Evolutionary conservation across 1,140 invertebrate species (phyloP).

Genomic region (Chymomyza costata): DNA sequence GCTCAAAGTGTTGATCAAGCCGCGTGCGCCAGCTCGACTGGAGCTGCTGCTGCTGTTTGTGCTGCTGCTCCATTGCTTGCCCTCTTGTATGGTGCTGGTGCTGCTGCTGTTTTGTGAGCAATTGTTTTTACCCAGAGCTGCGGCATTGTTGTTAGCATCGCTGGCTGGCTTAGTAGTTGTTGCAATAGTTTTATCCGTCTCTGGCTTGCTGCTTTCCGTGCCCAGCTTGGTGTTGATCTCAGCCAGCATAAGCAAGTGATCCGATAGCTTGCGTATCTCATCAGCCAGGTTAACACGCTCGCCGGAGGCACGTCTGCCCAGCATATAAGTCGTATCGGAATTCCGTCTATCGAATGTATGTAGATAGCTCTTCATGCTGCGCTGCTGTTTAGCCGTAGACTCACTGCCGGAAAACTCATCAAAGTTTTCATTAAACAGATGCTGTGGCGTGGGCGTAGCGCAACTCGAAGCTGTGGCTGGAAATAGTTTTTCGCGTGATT

Average conservation of each 20-base stretch:
- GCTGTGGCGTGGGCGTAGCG: conserved; percentile 56
- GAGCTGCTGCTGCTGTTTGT: conserved; percentile 29
- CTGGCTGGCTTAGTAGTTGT: background rate
- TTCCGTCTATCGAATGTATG: conserved; percentile 81
- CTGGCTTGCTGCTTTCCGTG: conserved; percentile 73
- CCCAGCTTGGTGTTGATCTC: conserved; percentile 81
- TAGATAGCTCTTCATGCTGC: conserved; percentile 75
- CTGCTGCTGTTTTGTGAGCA: conserved; percentile 7
- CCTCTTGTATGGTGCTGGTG: conserved; percentile 26
- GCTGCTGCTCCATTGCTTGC: conserved; percentile 35
- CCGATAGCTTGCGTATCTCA: conserved; percentile 86
- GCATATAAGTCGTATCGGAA: conserved; percentile 83
- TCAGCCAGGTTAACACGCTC: conserved; percentile 83
- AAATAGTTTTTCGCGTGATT: conserved; percentile 65
- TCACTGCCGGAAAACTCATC: conserved; percentile 63
- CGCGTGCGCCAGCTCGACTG: conserved; percentile 21
- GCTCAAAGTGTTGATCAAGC: conserved; percentile 15
- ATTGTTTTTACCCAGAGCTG: background rate
- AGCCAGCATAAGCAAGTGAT: conserved; percentile 84
- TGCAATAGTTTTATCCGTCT: background rate
- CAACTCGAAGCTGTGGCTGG: conserved; percentile 34
- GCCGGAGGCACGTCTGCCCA: conserved; percentile 61
- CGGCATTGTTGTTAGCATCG: conserved; percentile 23
- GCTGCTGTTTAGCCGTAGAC: conserved; percentile 50
- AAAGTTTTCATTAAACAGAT: conserved; percentile 62